These are phyloP conservation scores for Phoenoteleia sp. DNA, from an alignment of 2,888 invertebrate species.

Conservation along the genomic window DNA sequence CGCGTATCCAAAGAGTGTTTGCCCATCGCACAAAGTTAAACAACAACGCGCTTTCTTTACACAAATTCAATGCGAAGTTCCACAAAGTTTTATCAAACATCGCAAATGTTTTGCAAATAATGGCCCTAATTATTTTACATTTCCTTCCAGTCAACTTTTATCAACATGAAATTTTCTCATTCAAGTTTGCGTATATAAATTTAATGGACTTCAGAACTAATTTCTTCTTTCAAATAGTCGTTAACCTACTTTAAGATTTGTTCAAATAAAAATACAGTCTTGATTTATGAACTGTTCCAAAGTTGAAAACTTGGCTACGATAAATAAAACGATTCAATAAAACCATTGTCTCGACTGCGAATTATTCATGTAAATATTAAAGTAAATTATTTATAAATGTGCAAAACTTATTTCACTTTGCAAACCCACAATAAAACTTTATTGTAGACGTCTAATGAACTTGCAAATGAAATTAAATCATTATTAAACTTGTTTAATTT, in stretches of 20 bases:
- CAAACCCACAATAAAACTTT: too few species aligned
- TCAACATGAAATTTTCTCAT: conserved; percentile 54
- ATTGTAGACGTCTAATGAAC: too few species aligned
- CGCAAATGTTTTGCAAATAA: not conserved
- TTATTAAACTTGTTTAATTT: too few species aligned
- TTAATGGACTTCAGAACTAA: conserved; percentile 51
- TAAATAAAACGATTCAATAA: conserved; percentile 27
- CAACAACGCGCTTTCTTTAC: not conserved
- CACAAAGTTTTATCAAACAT: not conserved
- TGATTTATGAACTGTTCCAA: conserved; percentile 34
- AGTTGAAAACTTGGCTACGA: conserved; percentile 16
- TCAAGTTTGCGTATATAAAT: conserved; percentile 55
- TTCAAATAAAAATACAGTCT: conserved; percentile 47
- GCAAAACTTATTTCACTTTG: too few species aligned
- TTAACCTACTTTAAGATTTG: conserved; percentile 58
- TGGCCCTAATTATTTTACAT: not conserved
- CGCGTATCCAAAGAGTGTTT: not conserved
- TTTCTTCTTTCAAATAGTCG: conserved; percentile 54
- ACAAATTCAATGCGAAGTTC: not conserved
- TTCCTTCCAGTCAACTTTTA: conserved; percentile 11
- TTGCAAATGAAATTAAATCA: too few species aligned
- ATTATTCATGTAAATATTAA: too few species aligned
- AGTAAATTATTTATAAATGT: too few species aligned
- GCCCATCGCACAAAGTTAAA: not conserved
- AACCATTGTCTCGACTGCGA: not conserved